A percentile compares a stretch with the other conserved stretches of the same genome.
Conservation (phyloP, 2,888 invertebrate genomes). For the Dioctria rufipes region DNA sequence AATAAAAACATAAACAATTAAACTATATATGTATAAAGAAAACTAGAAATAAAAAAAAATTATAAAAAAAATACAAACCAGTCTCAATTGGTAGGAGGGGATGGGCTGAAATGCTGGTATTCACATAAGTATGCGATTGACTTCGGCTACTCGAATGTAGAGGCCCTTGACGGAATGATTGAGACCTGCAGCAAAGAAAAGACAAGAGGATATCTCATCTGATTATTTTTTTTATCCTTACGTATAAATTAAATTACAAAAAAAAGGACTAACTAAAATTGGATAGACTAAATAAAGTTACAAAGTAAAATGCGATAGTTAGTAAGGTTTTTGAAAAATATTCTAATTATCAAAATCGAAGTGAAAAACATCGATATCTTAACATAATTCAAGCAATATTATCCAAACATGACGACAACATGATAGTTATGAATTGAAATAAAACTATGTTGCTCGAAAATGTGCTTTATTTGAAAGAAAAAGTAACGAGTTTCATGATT, state of each 20-base stretch:
- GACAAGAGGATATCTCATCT: slow-evolving; percentile 70
- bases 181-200: slow-evolving; percentile 83
- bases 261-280: slow-evolving; percentile 14
- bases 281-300: slow-evolving; percentile 10
- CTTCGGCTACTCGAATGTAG: slow-evolving; percentile 73
- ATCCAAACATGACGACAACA: slow-evolving; percentile 1
- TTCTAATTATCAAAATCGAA: slow-evolving; percentile 1
- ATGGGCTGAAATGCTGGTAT: slow-evolving; percentile 93
- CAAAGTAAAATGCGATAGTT: not conserved
- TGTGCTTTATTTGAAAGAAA: no score
- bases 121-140: slow-evolving; percentile 79
- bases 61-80: slow-evolving; percentile 73
- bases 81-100: slow-evolving; percentile 93
- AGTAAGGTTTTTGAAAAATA: not conserved
- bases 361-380: not conserved
- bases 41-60: slow-evolving; percentile 59
- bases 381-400: slow-evolving; percentile 25
- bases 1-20: not conserved
- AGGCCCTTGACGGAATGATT: slow-evolving; percentile 88
- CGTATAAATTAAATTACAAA: slow-evolving; percentile 13
- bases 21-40: not conserved
- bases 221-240: slow-evolving; percentile 48
- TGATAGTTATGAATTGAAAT: not conserved
- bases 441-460: not conserved
- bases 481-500: no score